Conservation (phyloP, 2,113 vertebrate species). For the Crotalus horridus region DNA sequence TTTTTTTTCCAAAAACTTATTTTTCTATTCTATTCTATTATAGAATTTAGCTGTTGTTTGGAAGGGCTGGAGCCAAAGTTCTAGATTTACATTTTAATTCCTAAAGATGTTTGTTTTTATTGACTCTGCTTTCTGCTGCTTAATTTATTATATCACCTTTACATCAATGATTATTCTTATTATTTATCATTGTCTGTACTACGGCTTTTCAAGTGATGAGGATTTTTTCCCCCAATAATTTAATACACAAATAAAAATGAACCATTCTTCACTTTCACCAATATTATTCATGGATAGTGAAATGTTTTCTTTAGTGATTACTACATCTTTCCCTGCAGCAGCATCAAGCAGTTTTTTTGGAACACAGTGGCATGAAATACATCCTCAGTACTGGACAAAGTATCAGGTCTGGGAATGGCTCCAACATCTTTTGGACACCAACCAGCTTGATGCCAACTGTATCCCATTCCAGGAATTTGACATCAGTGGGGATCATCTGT, state of each 20-base stretch:
- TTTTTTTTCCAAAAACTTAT: not conserved
- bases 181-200: not conserved
- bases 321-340: constrained; percentile 55
- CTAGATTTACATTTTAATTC: not conserved
- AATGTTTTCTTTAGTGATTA: not conserved
- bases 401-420: constrained; percentile 99
- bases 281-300: not conserved
- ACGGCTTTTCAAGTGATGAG: not conserved
- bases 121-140: not conserved
- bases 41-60: not conserved
- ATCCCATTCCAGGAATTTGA: constrained; percentile 95
- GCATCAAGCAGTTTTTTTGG: constrained; percentile 76
- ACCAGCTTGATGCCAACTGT: constrained; percentile 89
- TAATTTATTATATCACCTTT: not conserved
- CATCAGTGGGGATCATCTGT: constrained; percentile 88
- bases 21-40: not conserved
- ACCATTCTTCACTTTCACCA: not conserved
- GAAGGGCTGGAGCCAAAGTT: not conserved
- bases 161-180: not conserved
- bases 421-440: constrained; percentile 92
- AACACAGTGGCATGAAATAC: constrained; percentile 84
- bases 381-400: constrained; percentile 94
- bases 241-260: not conserved
- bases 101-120: not conserved
- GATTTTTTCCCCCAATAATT: not conserved